Conservation (phyloP, 2,888 invertebrate species). For the Diloba caeruleocephala region DNA sequence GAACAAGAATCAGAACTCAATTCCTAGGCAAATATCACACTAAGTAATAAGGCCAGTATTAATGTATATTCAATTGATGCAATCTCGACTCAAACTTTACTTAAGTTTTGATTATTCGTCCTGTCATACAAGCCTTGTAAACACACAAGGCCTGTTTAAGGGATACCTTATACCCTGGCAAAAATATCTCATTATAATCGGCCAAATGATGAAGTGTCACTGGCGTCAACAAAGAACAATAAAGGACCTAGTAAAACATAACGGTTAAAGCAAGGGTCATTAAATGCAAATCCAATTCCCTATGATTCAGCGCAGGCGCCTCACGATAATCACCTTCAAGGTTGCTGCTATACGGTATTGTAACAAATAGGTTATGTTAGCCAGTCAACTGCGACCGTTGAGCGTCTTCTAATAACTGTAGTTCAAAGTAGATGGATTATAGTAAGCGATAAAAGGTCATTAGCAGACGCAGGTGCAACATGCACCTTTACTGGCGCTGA, state of each 20-base stretch:
- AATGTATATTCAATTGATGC: too few species aligned
- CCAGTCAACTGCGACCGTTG: constrained; percentile 63
- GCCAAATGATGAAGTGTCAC: not conserved
- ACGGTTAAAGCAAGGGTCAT: constrained; percentile 36
- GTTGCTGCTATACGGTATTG: constrained; percentile 59
- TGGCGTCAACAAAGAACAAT: constrained; percentile 11
- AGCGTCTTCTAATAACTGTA: constrained; percentile 60
- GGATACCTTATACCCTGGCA: too few species aligned
- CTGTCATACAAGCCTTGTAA: too few species aligned
- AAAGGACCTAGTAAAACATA: constrained; percentile 15
- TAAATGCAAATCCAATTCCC: constrained; percentile 57
- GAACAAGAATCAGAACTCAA: too few species aligned
- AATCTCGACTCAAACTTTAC: too few species aligned
- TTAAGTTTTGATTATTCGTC: too few species aligned
- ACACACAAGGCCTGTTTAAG: too few species aligned
- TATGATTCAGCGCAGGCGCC: constrained; percentile 61
- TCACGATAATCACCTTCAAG: constrained; percentile 57
- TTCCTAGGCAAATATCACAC: too few species aligned
- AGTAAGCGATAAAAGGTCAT: constrained; percentile 64
- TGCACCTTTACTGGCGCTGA: constrained; percentile 36
- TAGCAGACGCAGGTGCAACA: constrained; percentile 55
- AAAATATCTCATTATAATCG: not conserved
- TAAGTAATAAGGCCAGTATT: too few species aligned
- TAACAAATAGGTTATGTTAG: constrained; percentile 51
- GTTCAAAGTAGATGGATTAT: constrained; percentile 47